phyloP scores from a whole-genome alignment of 2,888 invertebrate genomes.

The Podabrus alpinus region DNA sequence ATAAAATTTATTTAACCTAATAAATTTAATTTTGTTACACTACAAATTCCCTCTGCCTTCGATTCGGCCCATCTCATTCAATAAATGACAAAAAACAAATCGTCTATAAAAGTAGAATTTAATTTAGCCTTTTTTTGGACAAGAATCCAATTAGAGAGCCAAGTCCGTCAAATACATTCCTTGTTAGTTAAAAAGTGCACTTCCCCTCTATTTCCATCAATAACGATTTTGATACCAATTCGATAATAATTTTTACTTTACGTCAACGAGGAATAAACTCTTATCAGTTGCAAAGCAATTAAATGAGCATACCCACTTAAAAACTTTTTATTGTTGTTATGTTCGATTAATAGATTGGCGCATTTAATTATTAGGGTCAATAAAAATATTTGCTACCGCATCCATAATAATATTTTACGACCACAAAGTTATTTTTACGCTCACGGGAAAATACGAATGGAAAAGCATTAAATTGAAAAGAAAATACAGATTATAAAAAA shows the following conservation, averaged over 20 bases:
- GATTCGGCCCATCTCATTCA: slow-evolving; percentile 37
- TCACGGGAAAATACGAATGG: slow-evolving; percentile 3
- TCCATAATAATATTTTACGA: slow-evolving; percentile 4
- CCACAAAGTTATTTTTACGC: background rate
- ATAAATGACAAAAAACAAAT: slow-evolving; percentile 47
- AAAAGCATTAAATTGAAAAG: slow-evolving; percentile 28
- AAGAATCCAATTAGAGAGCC: slow-evolving; percentile 50
- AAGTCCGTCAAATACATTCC: slow-evolving; percentile 49
- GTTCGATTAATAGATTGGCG: background rate
- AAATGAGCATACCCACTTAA: slow-evolving; percentile 13
- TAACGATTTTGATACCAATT: slow-evolving; percentile 30
- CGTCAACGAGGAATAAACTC: slow-evolving; percentile 11
- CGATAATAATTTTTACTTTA: slow-evolving; percentile 8
- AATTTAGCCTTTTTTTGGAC: slow-evolving; percentile 45
- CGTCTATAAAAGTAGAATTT: slow-evolving; percentile 52
- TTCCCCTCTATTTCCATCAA: slow-evolving; percentile 40
- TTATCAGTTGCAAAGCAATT: slow-evolving; percentile 16
- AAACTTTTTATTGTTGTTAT: background rate
- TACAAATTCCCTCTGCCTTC: slow-evolving; percentile 29
- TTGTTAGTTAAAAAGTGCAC: slow-evolving; percentile 43
- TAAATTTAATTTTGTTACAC: slow-evolving; percentile 31
- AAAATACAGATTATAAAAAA: slow-evolving; percentile 41
- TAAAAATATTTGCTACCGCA: background rate
- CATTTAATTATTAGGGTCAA: background rate
- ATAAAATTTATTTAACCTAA: slow-evolving; percentile 12